Evolutionary conservation across 2,113 vertebrate species (phyloP), one percentile per base, ranked within the genome.

Genomic region (Aleadryas rufinucha): DNA sequence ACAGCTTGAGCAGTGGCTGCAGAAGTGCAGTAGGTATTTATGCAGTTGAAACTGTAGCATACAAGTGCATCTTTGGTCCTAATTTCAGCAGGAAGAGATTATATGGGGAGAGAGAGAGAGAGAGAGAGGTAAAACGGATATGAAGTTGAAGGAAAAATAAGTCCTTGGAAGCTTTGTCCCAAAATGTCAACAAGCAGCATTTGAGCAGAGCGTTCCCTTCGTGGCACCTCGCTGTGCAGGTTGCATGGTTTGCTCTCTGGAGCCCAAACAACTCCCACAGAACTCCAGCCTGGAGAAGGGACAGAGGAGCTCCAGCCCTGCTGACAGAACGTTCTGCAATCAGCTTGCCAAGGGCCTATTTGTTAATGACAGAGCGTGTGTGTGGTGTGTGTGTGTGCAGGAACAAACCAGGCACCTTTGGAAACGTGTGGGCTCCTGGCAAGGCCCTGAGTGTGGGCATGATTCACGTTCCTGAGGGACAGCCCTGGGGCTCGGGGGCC

Each of bases 1-100:
- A 99, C 99, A 99, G 98, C 99, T 99, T 99, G 99, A 98, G 95
- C 87, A 91, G 91, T 10, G 63, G 75, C 49, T 95, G 79, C 70
- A 91, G 77, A 95, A 96, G 68, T 54, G 98, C 96, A 97, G 97
- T 78, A 93, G 97, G 97, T 98, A 98, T 97, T 98, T 98, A 97
- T 98, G 95, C 95, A 97, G 90, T 96, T 53, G 90, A 95, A 96
- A 95, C 57, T 90, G 45, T 35, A 84, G 86, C 92, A 84, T 90
- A 56, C 53, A 94, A 97, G 91, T 75, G 96, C 95, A 97, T 96
- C 93, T 82, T 97, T 91, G 89, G 84, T 91, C 88, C 81, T 80
- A 13, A 84, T 72, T 97, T 94, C 83, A 90, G 56, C 83, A 90
- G 83, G 79, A 94, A 96, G 45, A 84, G 35, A 45, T 82, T 94